phyloP scores from a whole-genome alignment of 1,140 invertebrate species.

The Ephestia elutella region DNA sequence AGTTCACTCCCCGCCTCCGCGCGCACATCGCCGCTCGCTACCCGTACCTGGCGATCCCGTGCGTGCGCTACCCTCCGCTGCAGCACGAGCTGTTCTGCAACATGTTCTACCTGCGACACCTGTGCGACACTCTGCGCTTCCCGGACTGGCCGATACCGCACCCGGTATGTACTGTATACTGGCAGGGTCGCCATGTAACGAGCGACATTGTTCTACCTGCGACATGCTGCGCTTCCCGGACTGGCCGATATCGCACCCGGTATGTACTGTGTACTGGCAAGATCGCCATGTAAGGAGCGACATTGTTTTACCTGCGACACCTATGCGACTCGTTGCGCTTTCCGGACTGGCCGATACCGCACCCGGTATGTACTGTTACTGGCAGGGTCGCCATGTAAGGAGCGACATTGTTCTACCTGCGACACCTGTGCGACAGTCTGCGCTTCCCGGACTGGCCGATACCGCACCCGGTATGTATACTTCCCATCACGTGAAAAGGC shows the following conservation, averaged over 20 bases:
- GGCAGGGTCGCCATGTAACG: too few relatives aligned
- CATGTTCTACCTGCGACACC: slow-evolving; percentile 97
- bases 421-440: slow-evolving; percentile 94
- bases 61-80: slow-evolving; percentile 95
- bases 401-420: slow-evolving; percentile 98
- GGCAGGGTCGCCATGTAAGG: too few relatives aligned
- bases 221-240: too few relatives aligned
- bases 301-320: too few relatives aligned
- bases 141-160: slow-evolving; percentile 98
- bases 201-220: too few relatives aligned
- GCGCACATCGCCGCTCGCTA: slow-evolving; percentile 97
- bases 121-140: slow-evolving; percentile 93
- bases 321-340: too few relatives aligned
- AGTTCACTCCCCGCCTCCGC: slow-evolving; percentile 94
- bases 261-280: too few relatives aligned
- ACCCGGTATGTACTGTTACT: too few relatives aligned
- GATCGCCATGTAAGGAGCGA: too few relatives aligned
- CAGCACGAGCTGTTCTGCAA: slow-evolving; percentile 98
- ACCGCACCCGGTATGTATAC: slow-evolving; percentile 91
- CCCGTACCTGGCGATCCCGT: slow-evolving; percentile 97
- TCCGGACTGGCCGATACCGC: too few relatives aligned
- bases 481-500: too few relatives aligned
- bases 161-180: slow-evolving; percentile 79
- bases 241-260: too few relatives aligned
- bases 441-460: slow-evolving; percentile 98